Base-by-base conservation (phyloP, 1,140 invertebrate species). In the Drosophila burlai region DNA sequence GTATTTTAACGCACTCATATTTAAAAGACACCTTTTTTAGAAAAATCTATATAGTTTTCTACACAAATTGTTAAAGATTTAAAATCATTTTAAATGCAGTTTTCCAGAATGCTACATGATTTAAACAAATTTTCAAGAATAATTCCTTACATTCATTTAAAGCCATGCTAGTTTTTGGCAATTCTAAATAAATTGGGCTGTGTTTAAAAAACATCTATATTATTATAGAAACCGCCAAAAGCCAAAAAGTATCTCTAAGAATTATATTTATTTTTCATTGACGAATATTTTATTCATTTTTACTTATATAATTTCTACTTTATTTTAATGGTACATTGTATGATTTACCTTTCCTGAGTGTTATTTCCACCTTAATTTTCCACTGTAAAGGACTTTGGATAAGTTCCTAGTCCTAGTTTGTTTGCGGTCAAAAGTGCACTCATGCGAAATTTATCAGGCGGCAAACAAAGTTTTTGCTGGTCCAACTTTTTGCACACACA, bases 401-500 rank as follows among this genome's bases (percentile, higher is more conserved):
- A 52, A 77, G 64, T 66, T 77, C 47, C 38, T 69, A 72, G 76
- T 79, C 66, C 73, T 69, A 80, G 76, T 83, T 89, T 89, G 77
- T 89, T 84, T 84, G 85, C 82, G 85, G 81, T 89, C 85, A 82
- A 89, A 85, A 82, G 85, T 91, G 85, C 85, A 85, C 86, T 90
- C 81, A 82, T 75, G 82, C 82, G 68, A 79, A 90, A 91, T 82
- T 90, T 91, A 85, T 90, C 85, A 86, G 75, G 46, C 72, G 66
- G 57, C 65, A 68, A 68, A 64, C 26, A 75, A 75, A 75, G 69
- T 75, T 67, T 89, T 67, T 68, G 61, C 60, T 94, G 21, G 90
- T 94, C 68, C 26, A 89, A 93, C 94, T 67, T 80, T 95, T 65
- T 93, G 72, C n/a, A 34, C n/a, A 65, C 52, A 57, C 52, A 54